Percentiles rank a stretch among this genome's conserved stretches.
Conservation (phyloP, 2,113 vertebrate genomes). For the Bungarus multicinctus region DNA sequence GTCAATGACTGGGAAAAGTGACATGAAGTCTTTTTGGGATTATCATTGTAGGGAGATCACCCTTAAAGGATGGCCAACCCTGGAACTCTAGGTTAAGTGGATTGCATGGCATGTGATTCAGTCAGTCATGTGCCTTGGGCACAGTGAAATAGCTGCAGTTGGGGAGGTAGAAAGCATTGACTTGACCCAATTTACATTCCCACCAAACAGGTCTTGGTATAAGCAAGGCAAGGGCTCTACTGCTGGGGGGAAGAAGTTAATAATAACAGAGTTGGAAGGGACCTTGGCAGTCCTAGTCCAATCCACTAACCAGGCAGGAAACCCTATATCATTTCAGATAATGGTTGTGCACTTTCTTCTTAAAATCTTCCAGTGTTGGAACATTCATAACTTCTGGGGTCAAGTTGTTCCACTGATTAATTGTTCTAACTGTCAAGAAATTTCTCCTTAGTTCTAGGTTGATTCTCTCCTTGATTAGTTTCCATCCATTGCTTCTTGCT, state of each 20-base stretch:
- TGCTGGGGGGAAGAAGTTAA: neutral
- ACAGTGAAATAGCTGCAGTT: neutral
- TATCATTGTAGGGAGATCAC: neutral
- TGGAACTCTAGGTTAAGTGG: neutral
- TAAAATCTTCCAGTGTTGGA: neutral
- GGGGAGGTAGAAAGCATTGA: neutral
- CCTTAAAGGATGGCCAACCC: neutral
- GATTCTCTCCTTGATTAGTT: neutral
- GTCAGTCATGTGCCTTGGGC: neutral
- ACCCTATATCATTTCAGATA: neutral
- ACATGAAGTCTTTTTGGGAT: neutral
- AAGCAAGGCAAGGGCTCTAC: neutral
- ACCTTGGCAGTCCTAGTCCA: neutral
- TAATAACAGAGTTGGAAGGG: neutral
- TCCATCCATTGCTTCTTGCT: neutral
- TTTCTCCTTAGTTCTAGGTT: neutral
- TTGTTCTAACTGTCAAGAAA: neutral
- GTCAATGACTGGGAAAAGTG: neutral
- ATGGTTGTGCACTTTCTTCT: neutral
- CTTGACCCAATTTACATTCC: neutral
- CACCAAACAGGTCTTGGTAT: neutral
- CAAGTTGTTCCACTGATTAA: neutral
- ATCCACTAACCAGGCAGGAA: neutral
- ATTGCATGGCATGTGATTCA: neutral
- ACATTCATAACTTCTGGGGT: neutral